Base-by-base conservation (phyloP, 2,888 invertebrate genomes). In the Galerucella calmariensis region DNA sequence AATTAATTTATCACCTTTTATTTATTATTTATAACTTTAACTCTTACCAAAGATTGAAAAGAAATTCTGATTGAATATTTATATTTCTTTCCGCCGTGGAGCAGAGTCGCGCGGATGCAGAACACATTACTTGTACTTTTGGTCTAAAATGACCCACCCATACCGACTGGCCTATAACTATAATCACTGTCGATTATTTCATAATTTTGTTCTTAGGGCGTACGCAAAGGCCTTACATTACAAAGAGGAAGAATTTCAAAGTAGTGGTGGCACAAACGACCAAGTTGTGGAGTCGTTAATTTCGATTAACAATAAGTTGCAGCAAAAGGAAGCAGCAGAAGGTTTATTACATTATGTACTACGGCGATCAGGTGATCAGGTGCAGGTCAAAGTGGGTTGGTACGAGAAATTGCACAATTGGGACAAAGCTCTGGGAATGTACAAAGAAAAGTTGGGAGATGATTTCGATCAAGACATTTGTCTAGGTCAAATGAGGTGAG, bases 361-460 rank as follows among this genome's bases (percentile, higher is more conserved):
- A 92, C 94, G 94, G 83, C 92, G 94, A 41, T 93, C 80, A 3
- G 91, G 91, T 0, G 91, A 92, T 79, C 35, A 35, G 35, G 90
- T 92, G 16, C 89, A 88, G 76, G 75, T 79, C 8, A 77, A 82
- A 75, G 97, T 98, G 65, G 91, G 97, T 9, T 99, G 99, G 99
- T 98, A 98, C 86, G 99, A 99, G 86, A 99, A 99, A 87, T 89
- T 99, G 1, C 98, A 99, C 87, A 97, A 98, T 85, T 99, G 99
- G 99, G 97, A 98, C 82, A 96, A 96, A 85, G 99, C 99, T 0
- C 88, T 98, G 59, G 91, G 93, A 77, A 91, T 97, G 0, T 99
- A 99, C 83, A 91, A 93, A 67, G 92, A 93, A 69, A 94, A 95
- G 83, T 88, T 96, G 61, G 89, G 88, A 0, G 92, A 93, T 78